Conservation (phyloP, 2,113 vertebrate species). For the Coturnix japonica region DNA sequence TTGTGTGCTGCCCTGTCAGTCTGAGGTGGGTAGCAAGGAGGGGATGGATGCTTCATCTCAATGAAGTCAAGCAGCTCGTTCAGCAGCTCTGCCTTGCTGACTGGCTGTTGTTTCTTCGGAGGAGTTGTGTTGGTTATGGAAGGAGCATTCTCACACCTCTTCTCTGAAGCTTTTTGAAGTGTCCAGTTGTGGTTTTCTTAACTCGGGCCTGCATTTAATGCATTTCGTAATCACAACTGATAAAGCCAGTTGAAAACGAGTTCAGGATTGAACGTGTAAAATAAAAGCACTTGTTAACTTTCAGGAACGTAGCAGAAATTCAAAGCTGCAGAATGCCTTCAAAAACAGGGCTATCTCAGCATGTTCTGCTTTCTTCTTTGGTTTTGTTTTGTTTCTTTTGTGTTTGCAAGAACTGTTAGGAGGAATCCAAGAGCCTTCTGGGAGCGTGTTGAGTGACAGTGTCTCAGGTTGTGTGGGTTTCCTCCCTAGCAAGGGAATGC, state of each 20-base stretch:
- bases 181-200: neutral
- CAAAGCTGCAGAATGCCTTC: neutral
- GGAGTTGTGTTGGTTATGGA: neutral
- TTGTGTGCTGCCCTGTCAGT: neutral
- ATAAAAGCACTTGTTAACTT: neutral
- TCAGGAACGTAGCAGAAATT: conserved; percentile 23
- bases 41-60: neutral
- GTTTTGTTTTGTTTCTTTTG: too few relatives aligned
- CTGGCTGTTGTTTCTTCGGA: neutral
- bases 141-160: neutral
- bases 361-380: neutral
- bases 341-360: neutral
- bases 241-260: conserved; percentile 14
- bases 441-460: neutral
- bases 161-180: neutral
- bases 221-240: neutral
- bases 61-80: neutral
- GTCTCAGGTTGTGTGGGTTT: neutral
- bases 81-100: neutral
- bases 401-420: neutral
- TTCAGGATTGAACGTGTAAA: neutral
- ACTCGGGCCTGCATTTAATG: conserved; percentile 7
- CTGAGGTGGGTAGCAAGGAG: neutral
- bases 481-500: neutral
- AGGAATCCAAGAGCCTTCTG: neutral